phyloP scores from a whole-genome alignment of 2,888 invertebrate genomes.

The Polydrusus tereticollis region DNA sequence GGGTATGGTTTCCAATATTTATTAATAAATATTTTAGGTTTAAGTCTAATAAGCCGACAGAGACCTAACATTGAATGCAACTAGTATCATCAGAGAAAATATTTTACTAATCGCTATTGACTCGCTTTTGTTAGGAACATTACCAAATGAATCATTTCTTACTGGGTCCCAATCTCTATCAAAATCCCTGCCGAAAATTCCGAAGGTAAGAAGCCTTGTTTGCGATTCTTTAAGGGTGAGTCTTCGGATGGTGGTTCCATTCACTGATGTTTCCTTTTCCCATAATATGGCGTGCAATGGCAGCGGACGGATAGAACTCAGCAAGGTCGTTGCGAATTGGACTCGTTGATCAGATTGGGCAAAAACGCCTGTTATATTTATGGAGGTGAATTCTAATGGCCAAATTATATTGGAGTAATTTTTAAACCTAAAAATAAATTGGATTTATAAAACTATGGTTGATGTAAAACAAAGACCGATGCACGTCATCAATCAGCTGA shows the following conservation, averaged over 20 bases:
- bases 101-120: not conserved
- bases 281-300: constrained; percentile 55
- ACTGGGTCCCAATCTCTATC: constrained; percentile 62
- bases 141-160: not conserved
- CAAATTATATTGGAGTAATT: constrained; percentile 65
- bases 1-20: too few relatives aligned
- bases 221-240: constrained; percentile 64
- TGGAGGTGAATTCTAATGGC: constrained; percentile 67
- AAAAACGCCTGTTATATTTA: constrained; percentile 68
- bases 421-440: constrained; percentile 65
- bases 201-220: constrained; percentile 68
- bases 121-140: not conserved
- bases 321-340: constrained; percentile 69
- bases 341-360: constrained; percentile 64
- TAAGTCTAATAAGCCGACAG: too few relatives aligned
- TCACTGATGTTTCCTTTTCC: constrained; percentile 48
- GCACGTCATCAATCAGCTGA: too few relatives aligned
- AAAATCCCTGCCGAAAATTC: constrained; percentile 70
- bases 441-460: too few relatives aligned
- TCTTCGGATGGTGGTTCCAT: constrained; percentile 48
- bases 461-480: too few relatives aligned
- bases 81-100: not conserved
- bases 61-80: too few relatives aligned
- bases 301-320: constrained; percentile 70
- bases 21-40: too few relatives aligned